phyloP scores from a whole-genome alignment of 1,140 invertebrate species.

The Platyscapa corneri region DNA sequence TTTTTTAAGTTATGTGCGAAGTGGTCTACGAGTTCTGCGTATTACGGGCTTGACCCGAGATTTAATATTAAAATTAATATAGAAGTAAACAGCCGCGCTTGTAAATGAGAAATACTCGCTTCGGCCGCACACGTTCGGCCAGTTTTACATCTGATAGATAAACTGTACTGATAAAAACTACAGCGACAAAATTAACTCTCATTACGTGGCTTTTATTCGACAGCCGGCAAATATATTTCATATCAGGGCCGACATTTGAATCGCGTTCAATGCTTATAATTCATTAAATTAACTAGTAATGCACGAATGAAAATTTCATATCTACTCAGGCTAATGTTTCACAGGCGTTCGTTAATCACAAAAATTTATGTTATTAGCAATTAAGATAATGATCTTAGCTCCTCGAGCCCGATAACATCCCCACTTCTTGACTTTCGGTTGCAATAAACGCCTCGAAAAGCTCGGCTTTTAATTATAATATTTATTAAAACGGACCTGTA shows the following conservation, averaged over 20 bases:
- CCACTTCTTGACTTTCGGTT: not conserved
- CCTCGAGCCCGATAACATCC: not conserved
- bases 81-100: not conserved
- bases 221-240: not conserved
- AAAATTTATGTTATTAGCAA: conserved; percentile 14
- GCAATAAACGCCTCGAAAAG: not conserved
- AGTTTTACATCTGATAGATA: no score
- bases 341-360: not conserved
- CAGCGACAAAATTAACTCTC: not conserved
- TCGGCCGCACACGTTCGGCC: no score
- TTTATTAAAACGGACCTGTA: not conserved
- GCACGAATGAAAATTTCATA: not conserved
- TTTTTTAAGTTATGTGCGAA: not conserved
- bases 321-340: not conserved
- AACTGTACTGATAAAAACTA: not conserved
- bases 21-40: not conserved
- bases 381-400: not conserved
- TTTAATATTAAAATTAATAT: not conserved
- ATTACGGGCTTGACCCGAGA: not conserved
- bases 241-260: no score
- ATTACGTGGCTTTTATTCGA: not conserved
- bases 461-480: not conserved
- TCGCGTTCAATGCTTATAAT: not conserved
- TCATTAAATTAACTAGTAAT: conserved; percentile 17
- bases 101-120: no score